Evolutionary conservation across 2,888 invertebrate genomes (phyloP).

Genomic region (Lasioglossum figueresi): DNA sequence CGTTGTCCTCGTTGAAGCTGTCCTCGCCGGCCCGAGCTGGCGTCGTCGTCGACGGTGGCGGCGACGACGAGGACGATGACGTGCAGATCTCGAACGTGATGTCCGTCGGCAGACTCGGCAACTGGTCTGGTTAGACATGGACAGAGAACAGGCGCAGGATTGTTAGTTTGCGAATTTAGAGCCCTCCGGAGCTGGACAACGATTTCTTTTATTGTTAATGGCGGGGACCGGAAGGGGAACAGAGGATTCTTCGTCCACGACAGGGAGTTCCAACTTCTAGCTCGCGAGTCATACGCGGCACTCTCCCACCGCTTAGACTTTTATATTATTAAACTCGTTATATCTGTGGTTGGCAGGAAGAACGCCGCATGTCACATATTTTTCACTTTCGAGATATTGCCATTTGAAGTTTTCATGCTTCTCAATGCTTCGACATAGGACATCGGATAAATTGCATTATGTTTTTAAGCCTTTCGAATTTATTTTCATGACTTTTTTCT

Average conservation of each 20-base stretch:
- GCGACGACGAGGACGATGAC: slow-evolving; percentile 70
- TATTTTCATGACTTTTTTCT: no score
- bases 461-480: no score
- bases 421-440: no score
- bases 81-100: slow-evolving; percentile 81
- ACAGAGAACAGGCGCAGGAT: slow-evolving; percentile 60
- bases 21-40: slow-evolving; percentile 57
- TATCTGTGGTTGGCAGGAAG: no score
- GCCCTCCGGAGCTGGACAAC: not conserved
- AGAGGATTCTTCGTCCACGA: not conserved
- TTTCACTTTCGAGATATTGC: no score
- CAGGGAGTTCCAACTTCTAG: no score
- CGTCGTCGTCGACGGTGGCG: slow-evolving; percentile 46
- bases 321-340: no score
- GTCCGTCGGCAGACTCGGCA: slow-evolving; percentile 79
- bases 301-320: no score
- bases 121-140: slow-evolving; percentile 65
- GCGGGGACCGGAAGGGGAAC: not conserved
- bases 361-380: no score
- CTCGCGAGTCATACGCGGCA: no score
- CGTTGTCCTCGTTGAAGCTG: slow-evolving; percentile 47
- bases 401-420: no score
- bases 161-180: slow-evolving; percentile 40
- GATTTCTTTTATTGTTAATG: not conserved
- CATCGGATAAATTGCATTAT: no score